Evolutionary conservation across 2,113 vertebrate species (phyloP), one percentile per base, ranked within the genome.

Genomic region (Calypte anna): DNA sequence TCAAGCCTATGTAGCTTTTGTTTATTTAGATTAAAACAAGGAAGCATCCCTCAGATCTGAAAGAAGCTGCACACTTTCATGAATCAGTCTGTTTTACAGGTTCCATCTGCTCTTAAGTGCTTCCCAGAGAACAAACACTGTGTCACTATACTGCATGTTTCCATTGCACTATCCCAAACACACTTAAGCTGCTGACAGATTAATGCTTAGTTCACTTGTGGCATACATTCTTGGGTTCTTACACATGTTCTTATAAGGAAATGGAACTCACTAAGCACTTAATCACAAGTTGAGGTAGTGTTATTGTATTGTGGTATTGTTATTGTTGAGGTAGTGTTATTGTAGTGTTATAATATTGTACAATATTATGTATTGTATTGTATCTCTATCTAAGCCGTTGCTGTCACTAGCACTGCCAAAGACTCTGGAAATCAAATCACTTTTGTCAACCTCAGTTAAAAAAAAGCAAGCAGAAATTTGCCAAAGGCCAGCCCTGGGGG

Each of bases 211-310:
- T 96, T 95, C 83, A 96, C 95, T 95, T 79, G 88, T 61, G 82
- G 93, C 88, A 86, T 53, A 86, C 96, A 93, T 97, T 97, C 96
- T 85, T 97, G 28, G 25, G 68, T 95, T 94, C 89, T 91, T 94
- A 95, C 86, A 91, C 94, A 96, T 92, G 97, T 81, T 97, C 97
- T 97, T 97, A 96, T 89, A 97, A 98, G 96, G 97, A 97, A 97
- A 96, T 86, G 92, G 88, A 93, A 91, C 86, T 96, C 93, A 51
- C 77, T 57, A 88, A 91, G 88, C 90, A 85, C 94, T 97, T 92
- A 61, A 91, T 96, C 84, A 77, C 69, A 87, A 96, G 82, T 2
- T 58, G 57, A 88, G 78, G 64, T 86, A 81, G 77, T 72, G 80
- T 46, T 88, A 72, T 92, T 86, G 68, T 88, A 93, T n/a, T n/a